Conservation (phyloP, 2,113 vertebrate species). For the Platanista minor region DNA sequence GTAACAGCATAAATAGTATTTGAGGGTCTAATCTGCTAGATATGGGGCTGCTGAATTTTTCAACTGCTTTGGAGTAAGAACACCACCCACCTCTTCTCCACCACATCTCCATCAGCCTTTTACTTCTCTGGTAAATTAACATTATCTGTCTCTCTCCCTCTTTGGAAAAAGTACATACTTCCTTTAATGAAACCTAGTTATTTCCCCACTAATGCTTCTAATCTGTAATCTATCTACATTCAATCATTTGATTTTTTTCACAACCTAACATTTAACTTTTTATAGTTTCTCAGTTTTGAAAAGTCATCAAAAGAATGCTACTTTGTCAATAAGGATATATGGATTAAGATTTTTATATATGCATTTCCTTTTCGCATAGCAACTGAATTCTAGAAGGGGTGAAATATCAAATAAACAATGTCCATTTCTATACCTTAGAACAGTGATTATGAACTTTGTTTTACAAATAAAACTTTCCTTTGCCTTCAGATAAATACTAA, state of each 20-base stretch:
- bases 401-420: not conserved
- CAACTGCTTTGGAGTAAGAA: not conserved
- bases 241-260: not conserved
- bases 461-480: not conserved
- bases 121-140: not conserved
- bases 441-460: not conserved
- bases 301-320: not conserved
- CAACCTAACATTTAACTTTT: not conserved
- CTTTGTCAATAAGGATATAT: not conserved
- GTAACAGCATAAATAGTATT: not conserved
- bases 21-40: not conserved
- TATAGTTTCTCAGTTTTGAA: not conserved
- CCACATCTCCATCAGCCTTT: not conserved
- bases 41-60: not conserved
- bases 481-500: not conserved
- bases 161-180: not conserved
- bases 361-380: not conserved
- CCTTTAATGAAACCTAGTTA: not conserved
- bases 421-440: not conserved
- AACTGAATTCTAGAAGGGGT: not conserved
- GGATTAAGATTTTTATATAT: not conserved
- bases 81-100: accelerated
- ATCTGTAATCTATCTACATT: not conserved
- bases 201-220: not conserved
- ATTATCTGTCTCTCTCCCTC: not conserved